Evolutionary conservation across 2,888 invertebrate species (phyloP), one percentile per base, ranked within the genome.

Genomic region (Meloe dianella): DNA sequence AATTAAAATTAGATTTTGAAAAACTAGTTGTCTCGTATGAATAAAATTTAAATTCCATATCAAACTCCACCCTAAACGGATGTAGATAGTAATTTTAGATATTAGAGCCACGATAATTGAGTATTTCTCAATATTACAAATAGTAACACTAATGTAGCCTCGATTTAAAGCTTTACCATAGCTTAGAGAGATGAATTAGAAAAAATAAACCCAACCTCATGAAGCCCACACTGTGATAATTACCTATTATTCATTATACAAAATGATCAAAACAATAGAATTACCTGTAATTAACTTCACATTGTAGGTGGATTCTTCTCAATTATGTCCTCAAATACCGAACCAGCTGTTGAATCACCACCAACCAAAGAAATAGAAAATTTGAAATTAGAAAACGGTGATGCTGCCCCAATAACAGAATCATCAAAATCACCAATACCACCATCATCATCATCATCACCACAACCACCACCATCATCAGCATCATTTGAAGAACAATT

Each of bases 401-500:
- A 41, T 35, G 65, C 70, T 29, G 71, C 69, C 3, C 27, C 41
- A 32, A 59, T 65, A 9, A 41, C 41, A n/a, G 73, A 72, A 9
- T 64, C 73, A 12, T 61, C 71, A 41, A 68, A 70, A 62, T 73
- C 75, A 7, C 71, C 76, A 4, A 70, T 72, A 10, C 70, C 75
- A n/a, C 70, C 73, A 14, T 64, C 73, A 51, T 17, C 41, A n/a
- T 12, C 41, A 41, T 5, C 35, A 35, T 4, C 0, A 41, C n/a
- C 4, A 17, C 17, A n/a, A 41, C n/a, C 35, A 35, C 14, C 0
- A 41, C n/a, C 4, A 17, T 41, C 41, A 41, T 12, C 17, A 7
- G 73, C 74, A 17, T 72, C 84, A 54, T 89, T 91, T 65, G 87
- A 89, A 83, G 91, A 91, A 65, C 89, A 89, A 64, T 95, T 95